Conservation (phyloP, 2,797 vertebrate species). For the Anomalospiza imberbis region DNA sequence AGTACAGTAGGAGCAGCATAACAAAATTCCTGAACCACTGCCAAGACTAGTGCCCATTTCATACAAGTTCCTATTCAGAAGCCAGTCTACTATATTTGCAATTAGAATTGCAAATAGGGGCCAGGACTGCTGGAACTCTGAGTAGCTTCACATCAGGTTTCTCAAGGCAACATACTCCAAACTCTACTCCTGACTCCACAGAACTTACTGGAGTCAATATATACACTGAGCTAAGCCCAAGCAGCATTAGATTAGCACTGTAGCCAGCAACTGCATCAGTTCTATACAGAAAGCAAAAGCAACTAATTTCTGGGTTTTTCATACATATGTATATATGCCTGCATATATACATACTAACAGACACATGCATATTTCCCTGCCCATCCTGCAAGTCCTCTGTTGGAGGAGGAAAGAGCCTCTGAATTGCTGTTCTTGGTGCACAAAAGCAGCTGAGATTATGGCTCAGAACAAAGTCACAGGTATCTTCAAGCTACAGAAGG, state of each 20-base stretch:
- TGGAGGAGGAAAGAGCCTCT: not conserved
- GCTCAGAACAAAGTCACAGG: not conserved
- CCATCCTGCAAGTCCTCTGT: not conserved
- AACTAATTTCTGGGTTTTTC: not conserved
- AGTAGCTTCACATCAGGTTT: not conserved
- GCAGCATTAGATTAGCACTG: not conserved
- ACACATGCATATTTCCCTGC: fast-evolving
- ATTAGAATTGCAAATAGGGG: conserved; percentile 10
- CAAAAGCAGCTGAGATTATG: not conserved
- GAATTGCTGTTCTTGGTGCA: not conserved
- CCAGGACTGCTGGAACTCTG: not conserved
- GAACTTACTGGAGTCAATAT: not conserved
- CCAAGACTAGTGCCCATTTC: conserved; percentile 23
- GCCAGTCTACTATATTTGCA: not conserved
- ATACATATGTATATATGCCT: too few species aligned
- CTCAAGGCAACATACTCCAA: not conserved
- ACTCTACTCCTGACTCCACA: not conserved
- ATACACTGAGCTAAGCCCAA: not conserved
- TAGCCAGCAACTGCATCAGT: not conserved
- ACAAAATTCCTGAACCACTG: conserved; percentile 21
- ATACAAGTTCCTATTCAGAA: conserved; percentile 50
- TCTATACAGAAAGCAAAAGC: not conserved
- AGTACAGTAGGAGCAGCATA: conserved; percentile 14
- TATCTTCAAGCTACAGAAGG: not conserved
- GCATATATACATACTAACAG: not conserved